Base-by-base conservation (phyloP, 2,888 invertebrate genomes). In the Rhagonycha lutea region DNA sequence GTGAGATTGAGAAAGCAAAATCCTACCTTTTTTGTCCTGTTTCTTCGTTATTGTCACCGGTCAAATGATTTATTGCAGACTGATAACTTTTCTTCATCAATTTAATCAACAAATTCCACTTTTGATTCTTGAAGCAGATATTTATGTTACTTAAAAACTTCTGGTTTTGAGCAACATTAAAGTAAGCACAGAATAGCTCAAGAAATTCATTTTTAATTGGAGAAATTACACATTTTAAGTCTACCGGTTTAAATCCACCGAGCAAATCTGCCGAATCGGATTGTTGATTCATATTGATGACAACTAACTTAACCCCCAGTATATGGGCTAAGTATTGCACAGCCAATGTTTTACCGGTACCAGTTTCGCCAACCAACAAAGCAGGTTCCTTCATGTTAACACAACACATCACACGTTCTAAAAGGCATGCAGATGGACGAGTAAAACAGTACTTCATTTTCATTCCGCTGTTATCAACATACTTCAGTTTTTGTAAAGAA, bases 261-360 rank as follows among this genome's bases (percentile, higher is more conserved):
- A 99, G 90, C 61, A 99, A 90, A 89, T 99, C 99, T 0, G 97
- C 94, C 9, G 96, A 96, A 88, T 99, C 99, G 67, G 98, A 98
- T 85, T 99, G 99, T 85, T 99, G 98, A 85, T 98, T 99, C 96
- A 99, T 96, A 86, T 99, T 99, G 24, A 99, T 95, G 0, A 99
- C 98, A 29, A 95, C 90, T 29, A 99, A 89, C 84, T 94, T 95
- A 81, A 96, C 94, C 0, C 96, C 94, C 0, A 96, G 92, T 80
- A 94, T 92, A 77, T 93, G 91, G 0, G 98, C 96, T 72, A 99
- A 89, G 87, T 95, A 97, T 86, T 99, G 99, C 0, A 99, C 92
- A 0, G 96, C 93, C 0, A 97, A 96, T 0, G 99, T 99, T 89
- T 99, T 99, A 0, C 99, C 99, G 0, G 98, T 98, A 68, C 99